phyloP scores from a whole-genome alignment of 2,113 vertebrate species.

The Cromileptes altivelis region DNA sequence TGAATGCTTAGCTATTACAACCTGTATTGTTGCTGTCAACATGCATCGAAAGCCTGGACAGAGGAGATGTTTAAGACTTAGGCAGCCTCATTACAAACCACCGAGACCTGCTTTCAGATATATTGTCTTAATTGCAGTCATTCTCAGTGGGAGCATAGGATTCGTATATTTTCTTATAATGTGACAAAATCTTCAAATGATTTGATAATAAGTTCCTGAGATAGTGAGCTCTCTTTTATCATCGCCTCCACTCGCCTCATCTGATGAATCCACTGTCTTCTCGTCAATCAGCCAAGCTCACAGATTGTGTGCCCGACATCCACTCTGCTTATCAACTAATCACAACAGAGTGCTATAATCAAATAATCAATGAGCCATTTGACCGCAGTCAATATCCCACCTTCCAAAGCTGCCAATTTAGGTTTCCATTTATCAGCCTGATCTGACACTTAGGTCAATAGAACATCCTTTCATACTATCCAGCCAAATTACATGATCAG shows the following conservation, averaged over 20 bases:
- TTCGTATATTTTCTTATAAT: slow-evolving; percentile 9
- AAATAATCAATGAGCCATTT: slow-evolving; percentile 77
- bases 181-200: slow-evolving; percentile 12
- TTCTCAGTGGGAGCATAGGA: slow-evolving; percentile 9
- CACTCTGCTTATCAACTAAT: slow-evolving; percentile 72
- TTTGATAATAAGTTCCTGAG: slow-evolving; percentile 14
- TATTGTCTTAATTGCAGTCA: slow-evolving; percentile 22
- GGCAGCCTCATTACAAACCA: slow-evolving; percentile 45
- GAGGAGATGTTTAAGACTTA: slow-evolving; percentile 50
- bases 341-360: slow-evolving; percentile 71
- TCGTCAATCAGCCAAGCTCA: slow-evolving; percentile 54
- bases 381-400: slow-evolving; percentile 64
- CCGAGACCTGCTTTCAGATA: slow-evolving; percentile 30
- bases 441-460: slow-evolving; percentile 62
- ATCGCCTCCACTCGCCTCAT: slow-evolving; percentile 32
- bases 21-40: slow-evolving; percentile 70
- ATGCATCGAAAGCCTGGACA: slow-evolving; percentile 55
- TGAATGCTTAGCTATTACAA: slow-evolving; percentile 73
- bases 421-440: slow-evolving; percentile 65
- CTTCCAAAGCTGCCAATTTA: slow-evolving; percentile 66
- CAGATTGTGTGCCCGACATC: slow-evolving; percentile 56
- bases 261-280: slow-evolving; percentile 55
- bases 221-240: neutral
- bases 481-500: slow-evolving; percentile 60
- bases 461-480: slow-evolving; percentile 69